Base-by-base conservation (phyloP, 2,797 vertebrate species). In the Chaetodon trifasciatus region DNA sequence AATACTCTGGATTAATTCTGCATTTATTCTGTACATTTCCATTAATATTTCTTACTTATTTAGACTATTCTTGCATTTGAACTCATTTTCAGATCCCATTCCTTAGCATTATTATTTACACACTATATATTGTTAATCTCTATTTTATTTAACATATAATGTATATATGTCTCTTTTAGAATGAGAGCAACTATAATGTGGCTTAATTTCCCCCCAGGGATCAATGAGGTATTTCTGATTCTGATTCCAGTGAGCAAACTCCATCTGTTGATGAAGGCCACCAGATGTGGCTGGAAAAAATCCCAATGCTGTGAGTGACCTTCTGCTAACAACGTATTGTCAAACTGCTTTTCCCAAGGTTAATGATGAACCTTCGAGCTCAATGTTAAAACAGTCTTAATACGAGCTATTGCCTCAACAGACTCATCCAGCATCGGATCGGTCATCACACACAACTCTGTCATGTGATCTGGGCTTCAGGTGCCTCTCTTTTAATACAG, bases 401-500 rank as follows among this genome's bases (percentile, higher is more conserved):
- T 76, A 39, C 75, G 37, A 75, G 35, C 3, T 4, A 42, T 32
- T 32, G 46, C 1, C 37, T 72, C 21, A 49, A 28, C n/a, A 74
- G 46, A 52, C n/a, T 71, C 52, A 23, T 62, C 49, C 56, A 44
- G 21, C 19, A 15, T 50, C 79, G 7, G 37, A 28, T 55, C 37
- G 17, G n/a, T 55, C 50, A 13, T 28, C 24, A 19, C 24, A 47
- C 37, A 35, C 16, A 67, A 44, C 32, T 60, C 7, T 4, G 32
- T 32, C n/a, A 19, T 6, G 24, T 44, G 28, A 6, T 42, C 23
- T 15, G 12, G 11, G 46, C 39, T 58, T n/a, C 4, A 73, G 55
- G 60, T 64, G 12, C 44, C 19, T 47, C 23, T 73, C 40, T 80
- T 75, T 66, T 32, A 64, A 13, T 17, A 15, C 21, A 72, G 56